Percentiles rank a stretch among this genome's conserved stretches.
phyloP scores from a whole-genome alignment of 2,113 vertebrate genomes.

The Misgurnus mizolepis region DNA sequence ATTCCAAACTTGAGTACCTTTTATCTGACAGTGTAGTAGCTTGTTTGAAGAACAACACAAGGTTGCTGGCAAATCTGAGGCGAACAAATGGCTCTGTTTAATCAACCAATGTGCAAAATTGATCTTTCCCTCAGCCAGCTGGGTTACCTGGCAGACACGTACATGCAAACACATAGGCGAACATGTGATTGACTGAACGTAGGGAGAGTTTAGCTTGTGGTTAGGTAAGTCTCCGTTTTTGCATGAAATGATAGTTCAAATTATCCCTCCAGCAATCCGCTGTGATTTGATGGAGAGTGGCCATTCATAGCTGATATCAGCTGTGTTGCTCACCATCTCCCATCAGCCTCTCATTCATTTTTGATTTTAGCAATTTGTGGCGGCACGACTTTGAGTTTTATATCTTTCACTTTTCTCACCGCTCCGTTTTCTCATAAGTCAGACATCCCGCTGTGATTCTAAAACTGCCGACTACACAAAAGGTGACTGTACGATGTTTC shows the following conservation, averaged over 20 bases:
- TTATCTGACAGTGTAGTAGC: neutral
- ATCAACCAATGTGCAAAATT: slow-evolving; percentile 41
- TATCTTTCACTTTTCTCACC: neutral
- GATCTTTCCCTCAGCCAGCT: slow-evolving; percentile 42
- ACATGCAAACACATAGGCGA: neutral
- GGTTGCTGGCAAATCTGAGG: neutral
- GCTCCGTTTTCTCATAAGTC: neutral
- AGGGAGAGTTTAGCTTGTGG: neutral
- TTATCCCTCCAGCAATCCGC: neutral
- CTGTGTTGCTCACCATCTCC: neutral
- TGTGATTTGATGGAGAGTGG: neutral
- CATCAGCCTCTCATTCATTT: slow-evolving; percentile 21
- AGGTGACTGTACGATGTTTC: too few relatives aligned
- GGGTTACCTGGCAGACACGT: slow-evolving; percentile 5
- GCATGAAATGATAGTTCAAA: neutral
- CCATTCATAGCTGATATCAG: slow-evolving; percentile 14
- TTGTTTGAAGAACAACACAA: slow-evolving; percentile 5
- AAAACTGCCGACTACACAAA: too few relatives aligned
- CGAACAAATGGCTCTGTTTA: slow-evolving; percentile 38
- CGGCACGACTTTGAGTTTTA: neutral
- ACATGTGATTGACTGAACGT: neutral
- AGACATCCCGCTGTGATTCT: neutral
- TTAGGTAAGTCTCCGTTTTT: neutral
- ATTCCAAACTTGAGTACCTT: too few relatives aligned
- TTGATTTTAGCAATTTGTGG: slow-evolving; percentile 12